A percentile compares a stretch with the other conserved stretches of the same genome.
phyloP scores from a whole-genome alignment of 2,888 invertebrate genomes.

The Cinara cedri region DNA sequence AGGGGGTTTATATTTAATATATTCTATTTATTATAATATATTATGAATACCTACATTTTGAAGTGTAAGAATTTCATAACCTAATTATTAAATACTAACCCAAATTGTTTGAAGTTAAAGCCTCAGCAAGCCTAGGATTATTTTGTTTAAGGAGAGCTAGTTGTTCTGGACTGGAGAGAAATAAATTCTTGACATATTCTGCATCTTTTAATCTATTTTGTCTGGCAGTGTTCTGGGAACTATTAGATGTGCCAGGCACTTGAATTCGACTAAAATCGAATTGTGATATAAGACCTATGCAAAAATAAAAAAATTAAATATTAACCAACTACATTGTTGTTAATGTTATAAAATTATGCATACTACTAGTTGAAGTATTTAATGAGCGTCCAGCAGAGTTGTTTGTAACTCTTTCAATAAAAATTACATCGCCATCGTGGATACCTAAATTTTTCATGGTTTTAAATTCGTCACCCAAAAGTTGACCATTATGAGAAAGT shows the following conservation, averaged over 20 bases:
- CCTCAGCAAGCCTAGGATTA: slow-evolving; percentile 90
- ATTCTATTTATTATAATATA: no score
- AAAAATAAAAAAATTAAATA: slow-evolving; percentile 10
- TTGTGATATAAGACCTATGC: slow-evolving; percentile 59
- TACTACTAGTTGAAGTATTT: slow-evolving; percentile 21
- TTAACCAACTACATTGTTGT: neutral
- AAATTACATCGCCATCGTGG: slow-evolving; percentile 85
- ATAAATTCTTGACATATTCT: slow-evolving; percentile 82
- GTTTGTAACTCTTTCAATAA: slow-evolving; percentile 73
- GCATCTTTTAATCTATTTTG: slow-evolving; percentile 71
- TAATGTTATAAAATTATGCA: neutral
- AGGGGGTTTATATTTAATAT: no score
- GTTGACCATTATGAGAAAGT: slow-evolving; percentile 85
- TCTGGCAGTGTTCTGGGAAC: neutral
- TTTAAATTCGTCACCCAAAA: slow-evolving; percentile 82
- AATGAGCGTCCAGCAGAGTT: slow-evolving; percentile 32
- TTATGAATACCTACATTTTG: no score
- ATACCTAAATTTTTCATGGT: slow-evolving; percentile 84
- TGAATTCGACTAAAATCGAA: slow-evolving; percentile 88
- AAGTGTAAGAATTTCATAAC: no score
- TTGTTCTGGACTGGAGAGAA: slow-evolving; percentile 88
- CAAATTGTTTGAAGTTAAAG: slow-evolving; percentile 70
- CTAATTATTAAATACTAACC: slow-evolving; percentile 29
- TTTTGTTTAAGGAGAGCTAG: slow-evolving; percentile 88
- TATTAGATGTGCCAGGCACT: slow-evolving; percentile 69